A percentile compares a stretch with the other conserved stretches of the same genome.
phyloP scores from a whole-genome alignment of 2,888 invertebrate genomes.

The Erebia palarica region DNA sequence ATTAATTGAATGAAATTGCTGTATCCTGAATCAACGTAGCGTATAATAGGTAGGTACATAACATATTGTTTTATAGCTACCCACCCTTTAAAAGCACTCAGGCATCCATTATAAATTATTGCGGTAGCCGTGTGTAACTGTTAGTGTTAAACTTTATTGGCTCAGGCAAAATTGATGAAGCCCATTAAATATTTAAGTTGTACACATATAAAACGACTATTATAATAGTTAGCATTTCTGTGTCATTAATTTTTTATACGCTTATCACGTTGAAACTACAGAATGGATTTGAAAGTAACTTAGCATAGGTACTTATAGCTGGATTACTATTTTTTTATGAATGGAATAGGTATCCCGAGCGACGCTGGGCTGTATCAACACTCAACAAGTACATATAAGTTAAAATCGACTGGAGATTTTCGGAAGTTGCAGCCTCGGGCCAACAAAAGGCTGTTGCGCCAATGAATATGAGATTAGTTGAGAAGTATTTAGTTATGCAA shows the following conservation, averaged over 20 bases:
- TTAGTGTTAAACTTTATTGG: conserved; percentile 56
- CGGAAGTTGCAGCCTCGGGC: no score
- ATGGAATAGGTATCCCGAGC: no score
- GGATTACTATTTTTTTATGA: no score
- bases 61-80: conserved; percentile 40
- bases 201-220: not conserved
- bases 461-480: not conserved
- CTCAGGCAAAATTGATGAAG: conserved; percentile 18
- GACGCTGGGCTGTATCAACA: no score
- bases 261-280: no score
- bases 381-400: no score
- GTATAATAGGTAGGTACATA: conserved; percentile 14
- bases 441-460: no score
- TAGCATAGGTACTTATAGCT: no score
- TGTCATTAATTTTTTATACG: not conserved
- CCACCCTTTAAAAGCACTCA: conserved; percentile 65
- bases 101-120: conserved; percentile 68
- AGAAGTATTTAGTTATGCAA: not conserved
- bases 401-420: no score
- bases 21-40: not conserved
- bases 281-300: no score
- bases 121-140: conserved; percentile 47
- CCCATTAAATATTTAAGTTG: conserved; percentile 19
- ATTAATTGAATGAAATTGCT: not conserved
- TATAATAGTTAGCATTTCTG: not conserved